Base-by-base conservation (phyloP, 2,797 vertebrate genomes). In the Danio tinwini region DNA sequence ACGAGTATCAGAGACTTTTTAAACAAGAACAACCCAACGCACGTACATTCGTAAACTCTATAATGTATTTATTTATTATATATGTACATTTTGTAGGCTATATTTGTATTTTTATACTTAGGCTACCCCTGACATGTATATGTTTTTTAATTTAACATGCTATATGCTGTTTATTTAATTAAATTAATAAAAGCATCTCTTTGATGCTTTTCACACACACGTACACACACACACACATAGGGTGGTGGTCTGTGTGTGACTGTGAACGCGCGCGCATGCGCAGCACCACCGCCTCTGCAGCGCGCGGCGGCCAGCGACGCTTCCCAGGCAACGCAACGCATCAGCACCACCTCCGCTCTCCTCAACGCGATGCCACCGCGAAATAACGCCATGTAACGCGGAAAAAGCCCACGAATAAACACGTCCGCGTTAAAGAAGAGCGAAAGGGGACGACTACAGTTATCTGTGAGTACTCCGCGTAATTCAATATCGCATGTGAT, bases 221-320 rank as follows among this genome's bases (percentile, higher is more conserved):
- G 37, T 14, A 7, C 74, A 17, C 13, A 7, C 19, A 7, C 74
- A 17, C 13, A 7, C 19, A n/a, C 14, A 11, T 45, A 69, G 78
- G 74, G 85, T 85, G 71, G 80, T 78, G 83, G 81, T 79, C 74
- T 14, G 65, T 53, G 74, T 59, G 71, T 62, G 29, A 67, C 29
- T 29, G 29, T 29, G 29, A 29, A 29, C 44, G 47, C 68, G 4
- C 37, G 62, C 87, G 86, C 88, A 86, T 85, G 88, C 88, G 87
- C 80, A 13, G 19, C 82, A 61, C 68, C 53, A 29, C 75, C 82
- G 19, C 19, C 80, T 80, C 87, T 87, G 87, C 87, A 86, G 86
- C 52, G 76, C 72, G 47, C 65, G 29, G 56, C 59, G 77, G 80
- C 58, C 9, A 75, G 45, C 53, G 77, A 75, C 75, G 85, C 86